phyloP scores from a whole-genome alignment of 2,113 vertebrate genomes.

The Erythrolamprus reginae region DNA sequence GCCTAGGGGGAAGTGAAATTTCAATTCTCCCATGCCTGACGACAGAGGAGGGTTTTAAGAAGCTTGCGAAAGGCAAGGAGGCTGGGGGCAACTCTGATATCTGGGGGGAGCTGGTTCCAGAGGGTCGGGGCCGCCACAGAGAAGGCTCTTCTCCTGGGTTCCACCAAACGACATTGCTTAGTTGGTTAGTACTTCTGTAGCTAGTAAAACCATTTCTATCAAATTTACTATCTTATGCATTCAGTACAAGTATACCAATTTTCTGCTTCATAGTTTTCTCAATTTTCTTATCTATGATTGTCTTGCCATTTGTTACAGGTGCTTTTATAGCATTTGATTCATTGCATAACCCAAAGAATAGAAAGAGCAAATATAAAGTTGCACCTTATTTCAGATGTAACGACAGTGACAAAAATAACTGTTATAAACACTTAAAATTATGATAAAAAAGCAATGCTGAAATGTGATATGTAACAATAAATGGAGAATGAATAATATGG shows the following conservation, averaged over 20 bases:
- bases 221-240: neutral
- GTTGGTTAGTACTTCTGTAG: neutral
- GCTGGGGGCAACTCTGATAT: too few species aligned
- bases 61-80: too few species aligned
- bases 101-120: too few species aligned
- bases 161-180: too few species aligned
- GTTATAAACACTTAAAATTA: constrained; percentile 19
- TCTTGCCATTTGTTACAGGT: constrained; percentile 30
- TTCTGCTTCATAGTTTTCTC: constrained; percentile 11
- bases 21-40: too few species aligned
- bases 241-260: neutral
- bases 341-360: constrained; percentile 6
- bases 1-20: too few species aligned
- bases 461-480: neutral
- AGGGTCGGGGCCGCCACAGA: too few species aligned
- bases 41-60: too few species aligned
- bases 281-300: constrained; percentile 24
- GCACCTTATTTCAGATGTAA: constrained; percentile 19
- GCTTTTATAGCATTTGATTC: constrained; percentile 33
- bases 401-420: constrained; percentile 34
- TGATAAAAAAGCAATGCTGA: constrained; percentile 10
- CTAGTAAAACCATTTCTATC: constrained; percentile 20
- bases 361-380: constrained; percentile 41
- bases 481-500: neutral
- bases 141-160: too few species aligned